phyloP scores from a whole-genome alignment of 2,888 invertebrate genomes.

The Desoria tigrina region DNA sequence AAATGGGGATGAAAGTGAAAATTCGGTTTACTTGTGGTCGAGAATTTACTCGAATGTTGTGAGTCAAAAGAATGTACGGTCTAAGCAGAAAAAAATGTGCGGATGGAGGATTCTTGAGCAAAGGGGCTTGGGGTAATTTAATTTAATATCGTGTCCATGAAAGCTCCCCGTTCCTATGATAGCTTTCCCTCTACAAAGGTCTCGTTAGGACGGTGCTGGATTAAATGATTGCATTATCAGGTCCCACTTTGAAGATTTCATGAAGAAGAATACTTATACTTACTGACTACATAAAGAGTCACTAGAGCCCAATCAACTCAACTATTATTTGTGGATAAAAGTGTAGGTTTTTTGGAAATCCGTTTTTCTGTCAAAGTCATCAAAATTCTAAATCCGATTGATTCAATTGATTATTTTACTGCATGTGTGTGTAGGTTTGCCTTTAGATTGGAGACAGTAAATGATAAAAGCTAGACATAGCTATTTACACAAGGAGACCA shows the following conservation, averaged over 20 bases:
- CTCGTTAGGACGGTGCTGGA: constrained; percentile 17
- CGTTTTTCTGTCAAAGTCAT: too few relatives aligned
- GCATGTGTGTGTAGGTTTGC: too few relatives aligned
- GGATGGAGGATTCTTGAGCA: not conserved
- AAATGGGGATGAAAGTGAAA: not conserved
- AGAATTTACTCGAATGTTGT: not conserved
- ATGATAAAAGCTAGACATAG: too few relatives aligned
- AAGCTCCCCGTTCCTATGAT: not conserved
- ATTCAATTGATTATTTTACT: too few relatives aligned
- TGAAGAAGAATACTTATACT: not conserved
- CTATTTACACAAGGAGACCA: too few relatives aligned
- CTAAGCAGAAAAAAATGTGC: constrained; percentile 4
- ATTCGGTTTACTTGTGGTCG: constrained; percentile 3
- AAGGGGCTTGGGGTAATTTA: not conserved
- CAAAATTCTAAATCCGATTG: too few relatives aligned
- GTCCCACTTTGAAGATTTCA: constrained; percentile 10
- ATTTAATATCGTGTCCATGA: constrained; percentile 5
- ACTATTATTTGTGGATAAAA: too few relatives aligned
- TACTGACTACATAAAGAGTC: not conserved
- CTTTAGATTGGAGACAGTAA: too few relatives aligned
- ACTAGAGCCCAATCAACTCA: not conserved
- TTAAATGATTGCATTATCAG: constrained; percentile 20
- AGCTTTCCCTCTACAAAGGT: constrained; percentile 11
- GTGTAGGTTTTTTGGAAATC: not conserved
- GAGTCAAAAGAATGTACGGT: not conserved